phyloP scores from a whole-genome alignment of 92 coral and sea anemone genomes.

The Phymanthus crucifer region DNA sequence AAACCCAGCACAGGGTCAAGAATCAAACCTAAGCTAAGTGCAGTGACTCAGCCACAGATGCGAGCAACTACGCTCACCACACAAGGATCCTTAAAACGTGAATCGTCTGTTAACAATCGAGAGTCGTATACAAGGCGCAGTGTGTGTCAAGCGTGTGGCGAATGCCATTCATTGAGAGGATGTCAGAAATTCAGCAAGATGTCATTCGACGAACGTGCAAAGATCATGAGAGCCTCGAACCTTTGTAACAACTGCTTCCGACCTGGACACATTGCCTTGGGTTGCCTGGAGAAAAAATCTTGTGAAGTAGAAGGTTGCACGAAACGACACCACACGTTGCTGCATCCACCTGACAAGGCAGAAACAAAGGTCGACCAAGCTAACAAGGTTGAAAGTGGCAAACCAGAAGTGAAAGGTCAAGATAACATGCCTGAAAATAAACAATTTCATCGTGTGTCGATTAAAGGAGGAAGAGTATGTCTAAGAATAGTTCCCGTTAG shows the following conservation, averaged over 20 bases:
- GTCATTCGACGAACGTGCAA: slow-evolving; percentile 22
- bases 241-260: slow-evolving; percentile 45
- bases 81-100: not conserved
- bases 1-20: not conserved
- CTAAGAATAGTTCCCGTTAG: slow-evolving; percentile 45
- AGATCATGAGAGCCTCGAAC: slow-evolving; percentile 21
- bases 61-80: not conserved
- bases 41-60: not conserved
- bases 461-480: slow-evolving; percentile 10
- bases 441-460: not conserved
- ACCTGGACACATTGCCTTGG: slow-evolving; percentile 33
- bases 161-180: slow-evolving; percentile 20
- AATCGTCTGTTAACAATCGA: not conserved
- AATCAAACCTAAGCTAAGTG: slow-evolving; percentile 2
- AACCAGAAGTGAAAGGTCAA: not conserved
- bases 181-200: slow-evolving; percentile 38
- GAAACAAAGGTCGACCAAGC: not conserved
- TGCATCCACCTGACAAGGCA: slow-evolving; percentile 37
- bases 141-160: slow-evolving; percentile 8
- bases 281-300: slow-evolving; percentile 23
- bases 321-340: slow-evolving; percentile 34
- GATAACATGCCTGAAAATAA: not conserved
- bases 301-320: slow-evolving; percentile 45
- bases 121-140: not conserved
- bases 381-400: not conserved